Base-by-base conservation (phyloP, 2,797 vertebrate species). In the Amphiprion clarkii region DNA sequence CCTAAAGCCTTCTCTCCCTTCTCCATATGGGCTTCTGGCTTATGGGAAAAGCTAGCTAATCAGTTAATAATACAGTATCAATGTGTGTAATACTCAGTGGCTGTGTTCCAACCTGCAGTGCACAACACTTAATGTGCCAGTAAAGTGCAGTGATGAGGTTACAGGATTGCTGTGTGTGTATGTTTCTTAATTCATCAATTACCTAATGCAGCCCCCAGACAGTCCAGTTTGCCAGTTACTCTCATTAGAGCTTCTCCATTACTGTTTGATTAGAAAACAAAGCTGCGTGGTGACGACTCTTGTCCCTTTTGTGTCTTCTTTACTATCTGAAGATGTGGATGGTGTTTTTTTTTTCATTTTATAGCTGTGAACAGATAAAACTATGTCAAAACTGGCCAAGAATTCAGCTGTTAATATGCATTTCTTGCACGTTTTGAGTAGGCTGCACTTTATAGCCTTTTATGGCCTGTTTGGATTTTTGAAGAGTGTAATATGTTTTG, bases 41-140 rank as follows among this genome's bases (percentile, higher is more conserved):
- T 69, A 78, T 62, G 60, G 73, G 72, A 80, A 82, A 82, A 80
- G 62, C 75, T 53, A 44, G 53, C 69, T 85, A 81, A 88, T 86
- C 63, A 66, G 71, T 84, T 84, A 71, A 89, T 89, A 75, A 84
- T 69, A 64, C 64, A 68, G 74, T 53, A 69, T 80, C 70, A 83
- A 71, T 61, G 88, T 62, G 79, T 79, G 6, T 83, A 81, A 79
- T 67, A 71, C 75, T 82, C 63, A 4, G 59, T 71, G 73, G 78
- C 66, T 76, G 71, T 27, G 55, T 58, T 83, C 70, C 76, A 83
- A 53, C 65, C 67, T 75, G 76, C 66, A 77, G 54, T 79, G 79
- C 64, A 72, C 68, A 70, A 74, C 57, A 64, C 52, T 68, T 57
- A 46, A 65, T 67, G 46, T 79, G 77, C 68, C 78, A 78, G 69